Conservation (phyloP, 2,888 invertebrate species). For the Thera obeliscata region DNA sequence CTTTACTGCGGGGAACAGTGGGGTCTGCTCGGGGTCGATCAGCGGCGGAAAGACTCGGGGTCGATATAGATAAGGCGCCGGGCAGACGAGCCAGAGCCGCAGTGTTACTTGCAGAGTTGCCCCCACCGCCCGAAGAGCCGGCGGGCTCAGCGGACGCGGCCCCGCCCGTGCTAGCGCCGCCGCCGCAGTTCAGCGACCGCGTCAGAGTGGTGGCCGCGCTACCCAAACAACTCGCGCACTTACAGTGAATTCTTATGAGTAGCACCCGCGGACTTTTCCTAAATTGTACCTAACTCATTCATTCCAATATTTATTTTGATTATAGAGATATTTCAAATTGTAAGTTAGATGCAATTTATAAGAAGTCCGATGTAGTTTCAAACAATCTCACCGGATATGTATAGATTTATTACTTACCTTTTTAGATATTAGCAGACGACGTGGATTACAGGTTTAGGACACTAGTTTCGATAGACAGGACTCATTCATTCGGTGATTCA, state of each 20-base stretch:
- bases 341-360: slow-evolving; percentile 13
- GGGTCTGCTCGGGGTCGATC: slow-evolving; percentile 58
- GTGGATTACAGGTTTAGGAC: slow-evolving; percentile 49
- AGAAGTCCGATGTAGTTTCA: slow-evolving; percentile 31
- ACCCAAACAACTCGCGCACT: slow-evolving; percentile 87
- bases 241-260: slow-evolving; percentile 58
- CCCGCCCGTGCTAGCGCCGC: slow-evolving; percentile 90
- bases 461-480: slow-evolving; percentile 48
- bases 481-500: slow-evolving; percentile 44
- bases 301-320: slow-evolving; percentile 30
- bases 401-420: slow-evolving; percentile 38
- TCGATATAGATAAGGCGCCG: slow-evolving; percentile 69
- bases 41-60: slow-evolving; percentile 77
- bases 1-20: slow-evolving; percentile 77
- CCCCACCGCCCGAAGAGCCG: slow-evolving; percentile 91
- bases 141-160: slow-evolving; percentile 60
- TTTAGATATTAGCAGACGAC: slow-evolving; percentile 43
- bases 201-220: slow-evolving; percentile 93
- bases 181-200: slow-evolving; percentile 95
- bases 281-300: slow-evolving; percentile 14
- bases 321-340: slow-evolving; percentile 21
- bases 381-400: slow-evolving; percentile 41
- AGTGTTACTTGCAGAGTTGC: slow-evolving; percentile 90
- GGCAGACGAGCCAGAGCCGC: slow-evolving; percentile 86
- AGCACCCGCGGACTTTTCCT: slow-evolving; percentile 8